Conservation (phyloP, 1,140 invertebrate genomes). For the Mylabris phalerata region DNA sequence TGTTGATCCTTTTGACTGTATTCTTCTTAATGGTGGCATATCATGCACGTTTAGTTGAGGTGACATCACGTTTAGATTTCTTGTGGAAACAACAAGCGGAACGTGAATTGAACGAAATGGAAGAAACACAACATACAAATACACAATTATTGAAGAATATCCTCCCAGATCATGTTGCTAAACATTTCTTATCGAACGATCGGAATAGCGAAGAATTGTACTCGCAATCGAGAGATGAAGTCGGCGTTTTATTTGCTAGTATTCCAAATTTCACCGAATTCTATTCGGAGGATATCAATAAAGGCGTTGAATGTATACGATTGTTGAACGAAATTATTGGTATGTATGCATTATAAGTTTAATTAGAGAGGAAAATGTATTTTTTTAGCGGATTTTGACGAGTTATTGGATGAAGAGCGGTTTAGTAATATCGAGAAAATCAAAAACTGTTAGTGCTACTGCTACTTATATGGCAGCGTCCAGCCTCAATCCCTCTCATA, state of each 20-base stretch:
- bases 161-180: slow-evolving; percentile 90
- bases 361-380: background rate
- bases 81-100: slow-evolving; percentile 89
- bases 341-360: slow-evolving; percentile 37
- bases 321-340: slow-evolving; percentile 97
- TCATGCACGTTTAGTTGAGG: slow-evolving; percentile 83
- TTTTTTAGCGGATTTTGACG: slow-evolving; percentile 79
- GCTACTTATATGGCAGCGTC: slow-evolving; percentile 98
- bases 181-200: slow-evolving; percentile 81
- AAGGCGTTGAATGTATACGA: slow-evolving; percentile 94
- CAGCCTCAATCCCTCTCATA: slow-evolving; percentile 77
- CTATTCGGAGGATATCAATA: slow-evolving; percentile 95
- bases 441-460: slow-evolving; percentile 92
- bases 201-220: slow-evolving; percentile 81
- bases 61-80: slow-evolving; percentile 85
- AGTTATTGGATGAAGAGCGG: slow-evolving; percentile 79
- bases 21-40: slow-evolving; percentile 85
- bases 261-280: slow-evolving; percentile 99
- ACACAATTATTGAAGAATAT: slow-evolving; percentile 86
- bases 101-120: slow-evolving; percentile 85
- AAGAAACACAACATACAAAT: slow-evolving; percentile 78
- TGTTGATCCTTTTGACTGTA: slow-evolving; percentile 71
- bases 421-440: slow-evolving; percentile 97
- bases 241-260: slow-evolving; percentile 89
- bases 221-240: slow-evolving; percentile 85